These are phyloP conservation scores for Acanthococcus lagerstroemiae DNA, from an alignment of 2,888 invertebrate species.

Conservation along the genomic window DNA sequence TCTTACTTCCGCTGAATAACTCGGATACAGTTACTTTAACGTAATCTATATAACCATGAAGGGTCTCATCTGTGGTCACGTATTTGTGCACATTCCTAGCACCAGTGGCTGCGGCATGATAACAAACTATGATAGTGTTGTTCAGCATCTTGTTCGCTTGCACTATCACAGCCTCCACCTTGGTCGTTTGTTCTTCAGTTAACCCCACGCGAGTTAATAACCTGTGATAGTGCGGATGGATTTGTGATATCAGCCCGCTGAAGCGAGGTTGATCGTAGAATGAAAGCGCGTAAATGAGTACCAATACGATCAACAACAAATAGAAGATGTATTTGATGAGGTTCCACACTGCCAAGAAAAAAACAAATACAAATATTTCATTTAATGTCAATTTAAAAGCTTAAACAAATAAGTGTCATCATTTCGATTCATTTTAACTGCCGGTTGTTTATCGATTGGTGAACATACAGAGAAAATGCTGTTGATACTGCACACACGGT, in stretches of 20 bases:
- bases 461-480: no score
- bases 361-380: no score
- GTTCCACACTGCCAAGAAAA: no score
- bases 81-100: conserved; percentile 10
- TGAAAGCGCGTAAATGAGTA: conserved; percentile 21
- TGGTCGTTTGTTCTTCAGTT: conserved; percentile 1
- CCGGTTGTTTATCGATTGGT: no score
- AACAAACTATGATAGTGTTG: neutral
- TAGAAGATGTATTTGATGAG: no score
- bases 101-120: neutral
- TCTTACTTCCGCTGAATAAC: conserved; percentile 2
- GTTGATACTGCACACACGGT: no score
- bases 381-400: no score
- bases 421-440: no score
- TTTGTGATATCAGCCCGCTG: neutral
- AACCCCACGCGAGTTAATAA: neutral
- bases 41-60: conserved; percentile 3
- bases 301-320: neutral
- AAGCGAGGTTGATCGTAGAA: conserved; percentile 2
- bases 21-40: neutral
- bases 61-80: conserved; percentile 19
- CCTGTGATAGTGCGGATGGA: neutral
- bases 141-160: neutral
- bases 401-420: no score
- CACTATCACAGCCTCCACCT: conserved; percentile 3